Conservation (phyloP, 2,113 vertebrate species). For the Elaphurus davidianus region DNA sequence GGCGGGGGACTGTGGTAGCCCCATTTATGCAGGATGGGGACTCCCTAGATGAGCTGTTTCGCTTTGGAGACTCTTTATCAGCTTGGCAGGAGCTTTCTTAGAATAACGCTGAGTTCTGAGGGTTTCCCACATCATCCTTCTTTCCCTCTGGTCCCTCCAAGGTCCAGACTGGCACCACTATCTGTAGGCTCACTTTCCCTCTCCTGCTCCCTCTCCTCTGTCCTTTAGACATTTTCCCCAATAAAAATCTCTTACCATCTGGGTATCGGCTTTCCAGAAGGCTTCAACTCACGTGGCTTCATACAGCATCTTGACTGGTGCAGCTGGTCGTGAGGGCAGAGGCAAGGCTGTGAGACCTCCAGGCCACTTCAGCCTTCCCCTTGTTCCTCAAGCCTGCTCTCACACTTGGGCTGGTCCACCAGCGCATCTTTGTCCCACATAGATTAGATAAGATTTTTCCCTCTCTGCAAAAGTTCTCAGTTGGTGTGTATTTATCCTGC, state of each 20-base stretch:
- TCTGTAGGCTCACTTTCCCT: neutral
- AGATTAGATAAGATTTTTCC: neutral
- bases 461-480: neutral
- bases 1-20: neutral
- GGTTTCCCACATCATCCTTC: neutral
- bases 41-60: neutral
- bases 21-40: neutral
- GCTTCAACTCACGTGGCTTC: neutral
- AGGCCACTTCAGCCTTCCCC: neutral
- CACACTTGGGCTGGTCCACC: no score
- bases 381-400: neutral
- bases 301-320: neutral
- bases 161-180: neutral
- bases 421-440: neutral
- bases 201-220: neutral
- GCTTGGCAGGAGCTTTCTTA: neutral
- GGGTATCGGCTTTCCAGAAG: neutral
- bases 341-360: neutral
- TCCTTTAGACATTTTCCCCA: neutral
- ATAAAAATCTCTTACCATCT: neutral
- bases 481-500: neutral
- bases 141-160: neutral
- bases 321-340: neutral
- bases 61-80: neutral
- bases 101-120: neutral